Evolutionary conservation across 2,797 vertebrate species (phyloP).

Genomic region (Coregonus ussuriensis): DNA sequence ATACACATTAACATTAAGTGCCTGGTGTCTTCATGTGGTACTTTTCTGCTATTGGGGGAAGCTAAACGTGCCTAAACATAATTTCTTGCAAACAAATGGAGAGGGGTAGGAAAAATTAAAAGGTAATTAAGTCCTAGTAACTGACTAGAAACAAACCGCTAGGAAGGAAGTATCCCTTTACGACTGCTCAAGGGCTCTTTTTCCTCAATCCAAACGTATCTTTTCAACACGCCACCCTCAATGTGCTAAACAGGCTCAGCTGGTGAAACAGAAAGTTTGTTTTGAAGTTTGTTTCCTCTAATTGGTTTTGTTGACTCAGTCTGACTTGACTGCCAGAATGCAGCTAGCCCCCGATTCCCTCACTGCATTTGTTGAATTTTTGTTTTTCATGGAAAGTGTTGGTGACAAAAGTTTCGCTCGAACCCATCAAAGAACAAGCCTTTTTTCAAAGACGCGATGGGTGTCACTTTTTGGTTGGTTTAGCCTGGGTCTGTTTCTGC

Average conservation of each 20-base stretch:
- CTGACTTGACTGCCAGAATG: constrained; percentile 40
- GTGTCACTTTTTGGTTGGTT: neutral
- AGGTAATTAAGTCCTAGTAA: constrained; percentile 55
- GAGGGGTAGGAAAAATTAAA: constrained; percentile 41
- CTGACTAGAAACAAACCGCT: constrained; percentile 49
- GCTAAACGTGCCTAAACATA: constrained; percentile 26
- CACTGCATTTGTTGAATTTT: constrained; percentile 39
- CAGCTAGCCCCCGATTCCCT: constrained; percentile 21
- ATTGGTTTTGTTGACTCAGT: constrained; percentile 57
- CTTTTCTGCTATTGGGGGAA: constrained; percentile 24
- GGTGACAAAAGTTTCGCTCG: constrained; percentile 41
- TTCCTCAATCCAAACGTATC: constrained; percentile 44
- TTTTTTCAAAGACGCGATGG: neutral
- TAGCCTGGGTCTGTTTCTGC: too few relatives aligned
- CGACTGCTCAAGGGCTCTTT: constrained; percentile 35
- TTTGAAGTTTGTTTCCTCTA: constrained; percentile 58
- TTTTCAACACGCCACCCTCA: constrained; percentile 53
- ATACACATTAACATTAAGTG: too few relatives aligned
- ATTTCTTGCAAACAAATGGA: constrained; percentile 39
- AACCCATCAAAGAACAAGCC: constrained; percentile 22
- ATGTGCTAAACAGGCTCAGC: constrained; percentile 50
- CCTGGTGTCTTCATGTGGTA: constrained; percentile 17
- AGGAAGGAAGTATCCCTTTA: constrained; percentile 52
- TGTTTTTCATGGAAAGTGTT: constrained; percentile 47
- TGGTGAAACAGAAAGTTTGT: constrained; percentile 53